Evolutionary conservation across 2,113 vertebrate genomes (phyloP).

Genomic region (Ameiurus melas): DNA sequence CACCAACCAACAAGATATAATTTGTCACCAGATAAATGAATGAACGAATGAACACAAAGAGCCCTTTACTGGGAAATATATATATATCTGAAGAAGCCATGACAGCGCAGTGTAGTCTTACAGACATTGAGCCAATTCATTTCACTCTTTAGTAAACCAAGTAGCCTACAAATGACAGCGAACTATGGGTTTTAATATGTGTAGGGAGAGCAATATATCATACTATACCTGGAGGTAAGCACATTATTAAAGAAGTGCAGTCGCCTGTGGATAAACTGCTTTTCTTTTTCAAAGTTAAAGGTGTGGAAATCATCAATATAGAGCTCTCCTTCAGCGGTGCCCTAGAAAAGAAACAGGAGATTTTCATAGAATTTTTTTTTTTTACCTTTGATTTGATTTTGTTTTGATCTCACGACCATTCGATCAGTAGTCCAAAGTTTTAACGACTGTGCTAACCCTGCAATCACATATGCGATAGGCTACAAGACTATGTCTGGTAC

Average conservation of each 20-base stretch:
- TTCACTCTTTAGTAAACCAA: neutral
- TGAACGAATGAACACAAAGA: neutral
- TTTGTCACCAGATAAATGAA: neutral
- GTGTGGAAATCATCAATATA: constrained; percentile 88
- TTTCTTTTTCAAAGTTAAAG: constrained; percentile 76
- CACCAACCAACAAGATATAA: neutral
- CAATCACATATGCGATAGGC: neutral
- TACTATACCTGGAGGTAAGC: constrained; percentile 78
- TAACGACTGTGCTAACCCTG: too few species aligned
- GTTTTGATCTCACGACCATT: neutral
- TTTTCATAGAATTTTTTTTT: neutral
- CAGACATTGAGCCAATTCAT: neutral
- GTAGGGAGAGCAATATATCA: neutral
- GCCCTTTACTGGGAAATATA: neutral
- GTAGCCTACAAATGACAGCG: neutral
- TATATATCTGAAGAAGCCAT: neutral
- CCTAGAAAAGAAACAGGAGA: constrained; percentile 61
- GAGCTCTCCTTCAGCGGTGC: constrained; percentile 82
- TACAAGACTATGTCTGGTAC: neutral
- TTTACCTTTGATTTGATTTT: too few species aligned
- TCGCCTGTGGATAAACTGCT: constrained; percentile 77
- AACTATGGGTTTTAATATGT: neutral
- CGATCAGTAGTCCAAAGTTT: too few species aligned
- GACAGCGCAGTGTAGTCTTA: neutral
- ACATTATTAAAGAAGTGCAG: constrained; percentile 75